These are phyloP conservation scores for Octopus bimaculoides DNA, from an alignment of 1,140 invertebrate species.

Conservation along the genomic window DNA sequence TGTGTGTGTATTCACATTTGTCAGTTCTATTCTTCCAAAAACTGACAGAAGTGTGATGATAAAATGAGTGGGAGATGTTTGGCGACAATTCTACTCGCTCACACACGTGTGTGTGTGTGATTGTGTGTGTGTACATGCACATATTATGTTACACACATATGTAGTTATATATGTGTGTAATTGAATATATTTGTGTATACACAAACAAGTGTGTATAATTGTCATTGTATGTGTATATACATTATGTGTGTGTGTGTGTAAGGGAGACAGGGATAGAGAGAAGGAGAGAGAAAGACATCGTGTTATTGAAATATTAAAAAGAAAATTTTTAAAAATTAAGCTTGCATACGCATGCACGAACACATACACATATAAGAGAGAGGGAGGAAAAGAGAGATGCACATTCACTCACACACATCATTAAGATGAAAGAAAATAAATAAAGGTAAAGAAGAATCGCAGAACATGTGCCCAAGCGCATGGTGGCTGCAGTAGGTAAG, in stretches of 20 bases:
- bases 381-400: too few relatives aligned
- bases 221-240: not conserved
- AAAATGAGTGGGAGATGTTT: not conserved
- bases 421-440: too few relatives aligned
- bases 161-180: not conserved
- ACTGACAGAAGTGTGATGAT: not conserved
- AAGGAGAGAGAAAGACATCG: too few relatives aligned
- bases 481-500: too few relatives aligned
- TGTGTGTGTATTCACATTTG: too few relatives aligned
- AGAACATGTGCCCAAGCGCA: too few relatives aligned
- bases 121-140: not conserved
- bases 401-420: too few relatives aligned
- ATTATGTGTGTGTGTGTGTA: not conserved
- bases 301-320: too few relatives aligned
- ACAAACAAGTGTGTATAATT: not conserved
- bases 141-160: not conserved
- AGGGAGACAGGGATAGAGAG: too few relatives aligned
- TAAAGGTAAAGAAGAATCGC: too few relatives aligned
- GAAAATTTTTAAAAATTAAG: too few relatives aligned
- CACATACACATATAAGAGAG: not conserved
- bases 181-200: not conserved
- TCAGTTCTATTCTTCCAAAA: too few relatives aligned
- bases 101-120: not conserved
- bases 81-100: not conserved
- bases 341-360: not conserved